Conservation (phyloP, 2,113 vertebrate species). For the Erythrocercus mccallii region DNA sequence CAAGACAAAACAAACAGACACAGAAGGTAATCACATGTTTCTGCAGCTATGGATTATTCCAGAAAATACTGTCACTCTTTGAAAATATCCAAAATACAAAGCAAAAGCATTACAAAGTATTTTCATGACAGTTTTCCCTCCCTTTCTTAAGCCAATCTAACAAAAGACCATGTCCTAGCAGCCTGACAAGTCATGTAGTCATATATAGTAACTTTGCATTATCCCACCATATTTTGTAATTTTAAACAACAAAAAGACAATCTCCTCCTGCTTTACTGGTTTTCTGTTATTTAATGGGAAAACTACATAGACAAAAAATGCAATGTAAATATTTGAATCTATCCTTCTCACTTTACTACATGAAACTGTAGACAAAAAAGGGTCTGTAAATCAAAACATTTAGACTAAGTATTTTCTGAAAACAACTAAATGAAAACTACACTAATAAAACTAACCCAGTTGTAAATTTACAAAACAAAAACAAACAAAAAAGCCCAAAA, state of each 20-base stretch:
- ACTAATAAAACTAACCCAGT: background rate
- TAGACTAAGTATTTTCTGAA: background rate
- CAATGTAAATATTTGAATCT: background rate
- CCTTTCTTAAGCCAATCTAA: background rate
- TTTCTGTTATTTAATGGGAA: background rate
- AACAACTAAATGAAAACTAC: background rate
- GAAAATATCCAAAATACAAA: background rate
- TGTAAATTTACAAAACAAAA: background rate
- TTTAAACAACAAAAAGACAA: background rate
- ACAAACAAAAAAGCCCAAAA: background rate
- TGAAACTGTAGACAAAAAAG: background rate
- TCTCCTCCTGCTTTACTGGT: background rate
- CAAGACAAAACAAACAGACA: background rate
- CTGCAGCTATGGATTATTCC: background rate
- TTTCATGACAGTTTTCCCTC: rapidly evolving
- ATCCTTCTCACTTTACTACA: background rate
- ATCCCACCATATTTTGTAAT: background rate
- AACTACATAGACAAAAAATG: background rate
- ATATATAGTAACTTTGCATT: background rate
- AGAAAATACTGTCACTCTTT: background rate
- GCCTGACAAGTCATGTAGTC: background rate
- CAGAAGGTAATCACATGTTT: background rate
- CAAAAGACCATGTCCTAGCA: background rate
- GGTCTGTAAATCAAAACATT: background rate
- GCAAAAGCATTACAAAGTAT: background rate